phyloP scores from a whole-genome alignment of 2,888 invertebrate species.

The Drosophila neotestacea region DNA sequence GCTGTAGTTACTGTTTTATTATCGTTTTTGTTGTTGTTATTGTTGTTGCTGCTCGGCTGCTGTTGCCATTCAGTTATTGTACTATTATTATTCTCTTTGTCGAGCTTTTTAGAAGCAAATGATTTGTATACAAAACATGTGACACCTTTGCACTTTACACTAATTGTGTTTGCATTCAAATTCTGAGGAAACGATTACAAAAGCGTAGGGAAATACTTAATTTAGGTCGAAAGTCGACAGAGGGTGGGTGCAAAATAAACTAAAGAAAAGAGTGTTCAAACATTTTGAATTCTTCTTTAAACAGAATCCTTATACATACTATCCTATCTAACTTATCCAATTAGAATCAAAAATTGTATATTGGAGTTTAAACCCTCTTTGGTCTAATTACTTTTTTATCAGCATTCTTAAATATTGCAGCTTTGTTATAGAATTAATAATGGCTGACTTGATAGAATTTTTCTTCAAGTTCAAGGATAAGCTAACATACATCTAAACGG shows the following conservation, averaged over 20 bases:
- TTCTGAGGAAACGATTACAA: slow-evolving; percentile 37
- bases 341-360: too few species aligned
- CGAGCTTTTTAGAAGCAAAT: slow-evolving; percentile 25
- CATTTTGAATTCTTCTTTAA: neutral
- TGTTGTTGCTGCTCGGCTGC: slow-evolving; percentile 1
- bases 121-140: slow-evolving; percentile 53
- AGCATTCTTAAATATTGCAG: neutral
- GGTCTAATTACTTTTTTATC: neutral
- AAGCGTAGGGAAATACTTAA: slow-evolving; percentile 1
- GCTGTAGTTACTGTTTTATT: slow-evolving; percentile 5
- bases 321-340: too few species aligned
- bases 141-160: slow-evolving; percentile 71
- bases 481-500: neutral
- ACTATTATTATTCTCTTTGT: slow-evolving; percentile 21
- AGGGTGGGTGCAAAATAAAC: neutral
- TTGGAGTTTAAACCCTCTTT: neutral
- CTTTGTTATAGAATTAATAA: too few species aligned
- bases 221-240: neutral
- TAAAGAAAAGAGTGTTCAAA: too few species aligned
- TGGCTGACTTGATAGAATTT: neutral
- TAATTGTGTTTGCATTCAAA: slow-evolving; percentile 58
- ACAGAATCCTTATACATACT: neutral
- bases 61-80: slow-evolving; percentile 37
- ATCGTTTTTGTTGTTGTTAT: too few species aligned
- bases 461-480: slow-evolving; percentile 13